Conservation (phyloP, 2,888 invertebrate species). For the Synanthedon myopaeformis region DNA sequence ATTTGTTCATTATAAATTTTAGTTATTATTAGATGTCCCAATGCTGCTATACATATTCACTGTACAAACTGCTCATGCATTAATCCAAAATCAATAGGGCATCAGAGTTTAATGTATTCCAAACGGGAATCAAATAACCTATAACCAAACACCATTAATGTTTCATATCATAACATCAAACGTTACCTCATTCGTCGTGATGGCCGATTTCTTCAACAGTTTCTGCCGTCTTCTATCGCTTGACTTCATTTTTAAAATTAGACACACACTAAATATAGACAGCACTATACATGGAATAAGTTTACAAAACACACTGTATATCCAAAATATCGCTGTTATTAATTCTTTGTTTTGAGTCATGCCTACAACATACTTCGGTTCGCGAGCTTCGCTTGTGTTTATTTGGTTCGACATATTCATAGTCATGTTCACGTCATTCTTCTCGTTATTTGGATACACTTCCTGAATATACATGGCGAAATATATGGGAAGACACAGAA, state of each 20-base stretch:
- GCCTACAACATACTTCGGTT: constrained; percentile 74
- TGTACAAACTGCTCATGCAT: constrained; percentile 2
- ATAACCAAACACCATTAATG: neutral
- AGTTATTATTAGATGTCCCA: no score
- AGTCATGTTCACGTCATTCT: constrained; percentile 14
- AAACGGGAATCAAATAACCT: neutral
- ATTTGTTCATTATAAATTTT: no score
- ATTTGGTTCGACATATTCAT: constrained; percentile 22
- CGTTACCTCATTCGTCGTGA: constrained; percentile 49
- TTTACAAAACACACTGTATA: constrained; percentile 93
- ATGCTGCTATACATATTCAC: neutral
- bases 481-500: constrained; percentile 87
- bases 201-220: constrained; percentile 65
- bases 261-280: constrained; percentile 82
- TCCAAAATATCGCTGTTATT: constrained; percentile 84
- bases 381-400: constrained; percentile 25
- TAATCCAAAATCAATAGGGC: constrained; percentile 1
- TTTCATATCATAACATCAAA: neutral
- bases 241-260: constrained; percentile 83
- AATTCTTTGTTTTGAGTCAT: constrained; percentile 74
- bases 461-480: constrained; percentile 80
- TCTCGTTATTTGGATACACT: constrained; percentile 23
- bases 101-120: constrained; percentile 1
- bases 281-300: constrained; percentile 90
- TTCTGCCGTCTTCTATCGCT: constrained; percentile 83